A percentile compares a stretch with the other conserved stretches of the same genome.
Evolutionary conservation across 2,113 vertebrate species (phyloP).

Genomic region (Labeo rohita): DNA sequence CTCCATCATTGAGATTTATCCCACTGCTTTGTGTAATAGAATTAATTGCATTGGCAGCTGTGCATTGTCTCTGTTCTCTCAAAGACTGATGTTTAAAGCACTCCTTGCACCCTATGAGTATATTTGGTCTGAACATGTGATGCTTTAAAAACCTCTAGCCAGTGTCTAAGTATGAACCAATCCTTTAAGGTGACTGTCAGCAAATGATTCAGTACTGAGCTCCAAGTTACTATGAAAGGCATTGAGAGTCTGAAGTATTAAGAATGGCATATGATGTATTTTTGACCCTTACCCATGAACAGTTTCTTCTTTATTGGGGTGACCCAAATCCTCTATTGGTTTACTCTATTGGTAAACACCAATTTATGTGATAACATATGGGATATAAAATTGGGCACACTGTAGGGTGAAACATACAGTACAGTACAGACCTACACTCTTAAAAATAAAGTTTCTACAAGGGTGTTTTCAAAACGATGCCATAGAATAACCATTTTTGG

Average conservation of each 20-base stretch:
- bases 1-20: not conserved
- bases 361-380: not conserved
- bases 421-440: not conserved
- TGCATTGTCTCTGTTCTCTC: not conserved
- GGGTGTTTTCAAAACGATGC: not conserved
- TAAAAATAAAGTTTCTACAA: not conserved
- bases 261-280: not conserved
- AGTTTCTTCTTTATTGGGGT: not conserved
- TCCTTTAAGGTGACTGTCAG: conserved; percentile 2
- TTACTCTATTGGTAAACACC: not conserved
- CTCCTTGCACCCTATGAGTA: not conserved
- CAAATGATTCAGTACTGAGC: conserved; percentile 14
- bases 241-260: not conserved
- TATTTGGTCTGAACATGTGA: conserved; percentile 51
- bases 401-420: not conserved
- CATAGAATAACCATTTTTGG: not conserved
- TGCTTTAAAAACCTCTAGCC: conserved; percentile 40
- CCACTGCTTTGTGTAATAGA: not conserved
- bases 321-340: conserved; percentile 8
- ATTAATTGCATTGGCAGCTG: not conserved
- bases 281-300: conserved; percentile 31
- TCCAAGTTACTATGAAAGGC: conserved; percentile 24
- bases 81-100: conserved; percentile 19
- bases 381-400: not conserved
- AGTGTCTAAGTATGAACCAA: conserved; percentile 32